Evolutionary conservation across 2,888 invertebrate genomes (phyloP).

Genomic region (Corythucha ciliata): DNA sequence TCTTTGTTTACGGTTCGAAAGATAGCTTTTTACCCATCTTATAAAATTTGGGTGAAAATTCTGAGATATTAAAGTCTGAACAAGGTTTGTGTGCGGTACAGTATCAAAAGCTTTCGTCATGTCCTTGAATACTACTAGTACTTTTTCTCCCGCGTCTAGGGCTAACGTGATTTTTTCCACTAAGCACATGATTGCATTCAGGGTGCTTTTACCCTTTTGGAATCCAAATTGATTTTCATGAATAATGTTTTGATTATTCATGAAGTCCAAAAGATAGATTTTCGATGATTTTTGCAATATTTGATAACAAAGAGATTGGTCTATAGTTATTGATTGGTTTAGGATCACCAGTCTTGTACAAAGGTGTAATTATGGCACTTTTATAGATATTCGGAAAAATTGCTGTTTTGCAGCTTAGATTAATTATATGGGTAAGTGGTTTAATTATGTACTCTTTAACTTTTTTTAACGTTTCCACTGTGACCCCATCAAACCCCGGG

Average conservation of each 20-base stretch:
- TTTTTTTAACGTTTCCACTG: conserved; percentile 17
- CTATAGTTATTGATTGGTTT: conserved; percentile 13
- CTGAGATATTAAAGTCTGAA: neutral
- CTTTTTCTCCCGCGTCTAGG: conserved; percentile 10
- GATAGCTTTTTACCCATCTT: conserved; percentile 5
- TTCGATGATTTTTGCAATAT: conserved; percentile 13
- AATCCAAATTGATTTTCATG: conserved; percentile 11
- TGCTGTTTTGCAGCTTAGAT: neutral
- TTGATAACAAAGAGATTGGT: conserved; percentile 9
- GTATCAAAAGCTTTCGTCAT: conserved; percentile 19
- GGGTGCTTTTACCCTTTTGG: conserved; percentile 4
- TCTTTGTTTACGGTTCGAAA: conserved; percentile 4
- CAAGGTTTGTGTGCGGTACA: conserved; percentile 2
- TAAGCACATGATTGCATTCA: conserved; percentile 2
- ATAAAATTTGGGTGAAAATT: conserved; percentile 13
- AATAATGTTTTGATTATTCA: conserved; percentile 3
- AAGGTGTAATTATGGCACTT: conserved; percentile 8
- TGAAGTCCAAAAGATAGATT: conserved; percentile 4
- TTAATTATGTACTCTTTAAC: neutral
- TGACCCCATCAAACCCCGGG: conserved; percentile 10
- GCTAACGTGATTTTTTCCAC: conserved; percentile 12
- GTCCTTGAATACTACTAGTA: conserved; percentile 14
- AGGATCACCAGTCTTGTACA: conserved; percentile 9
- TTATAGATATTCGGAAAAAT: conserved; percentile 15
- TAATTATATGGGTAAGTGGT: conserved; percentile 2